Conservation (phyloP, 2,113 vertebrate species). For the Hippocampus comes region DNA sequence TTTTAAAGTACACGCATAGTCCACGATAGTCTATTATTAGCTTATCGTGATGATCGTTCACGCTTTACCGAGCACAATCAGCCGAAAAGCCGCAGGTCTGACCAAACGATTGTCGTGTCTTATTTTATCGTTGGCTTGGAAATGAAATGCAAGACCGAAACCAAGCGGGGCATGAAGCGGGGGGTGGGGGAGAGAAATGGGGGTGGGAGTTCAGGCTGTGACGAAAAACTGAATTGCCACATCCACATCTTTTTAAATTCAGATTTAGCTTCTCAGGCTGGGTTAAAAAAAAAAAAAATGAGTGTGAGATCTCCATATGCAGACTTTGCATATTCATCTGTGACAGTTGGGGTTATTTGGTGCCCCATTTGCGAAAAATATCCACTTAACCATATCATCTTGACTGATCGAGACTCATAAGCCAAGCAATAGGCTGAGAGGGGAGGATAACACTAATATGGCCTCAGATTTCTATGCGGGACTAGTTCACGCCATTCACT, state of each 20-base stretch:
- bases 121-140: slow-evolving; percentile 59
- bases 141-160: slow-evolving; percentile 47
- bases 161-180: not conserved
- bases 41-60: too few relatives aligned
- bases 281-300: slow-evolving; percentile 42
- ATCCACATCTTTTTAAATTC: slow-evolving; percentile 62
- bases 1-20: too few relatives aligned
- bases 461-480: slow-evolving; percentile 69
- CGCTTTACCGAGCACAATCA: too few relatives aligned
- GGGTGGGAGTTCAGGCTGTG: not conserved
- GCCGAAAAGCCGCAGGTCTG: too few relatives aligned
- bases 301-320: slow-evolving; percentile 66
- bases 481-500: slow-evolving; percentile 75
- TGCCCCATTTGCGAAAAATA: slow-evolving; percentile 71
- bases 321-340: slow-evolving; percentile 77
- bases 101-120: slow-evolving; percentile 40
- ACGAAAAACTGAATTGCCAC: slow-evolving; percentile 63
- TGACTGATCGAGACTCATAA: slow-evolving; percentile 68
- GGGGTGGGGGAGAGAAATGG: too few relatives aligned
- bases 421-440: slow-evolving; percentile 70
- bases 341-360: slow-evolving; percentile 67
- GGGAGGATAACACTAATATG: slow-evolving; percentile 75
- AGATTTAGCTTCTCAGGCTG: slow-evolving; percentile 65
- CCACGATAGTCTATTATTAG: too few relatives aligned
- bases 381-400: slow-evolving; percentile 76